phyloP scores from a whole-genome alignment of 2,888 invertebrate genomes.

The Lochmaea crataegi region DNA sequence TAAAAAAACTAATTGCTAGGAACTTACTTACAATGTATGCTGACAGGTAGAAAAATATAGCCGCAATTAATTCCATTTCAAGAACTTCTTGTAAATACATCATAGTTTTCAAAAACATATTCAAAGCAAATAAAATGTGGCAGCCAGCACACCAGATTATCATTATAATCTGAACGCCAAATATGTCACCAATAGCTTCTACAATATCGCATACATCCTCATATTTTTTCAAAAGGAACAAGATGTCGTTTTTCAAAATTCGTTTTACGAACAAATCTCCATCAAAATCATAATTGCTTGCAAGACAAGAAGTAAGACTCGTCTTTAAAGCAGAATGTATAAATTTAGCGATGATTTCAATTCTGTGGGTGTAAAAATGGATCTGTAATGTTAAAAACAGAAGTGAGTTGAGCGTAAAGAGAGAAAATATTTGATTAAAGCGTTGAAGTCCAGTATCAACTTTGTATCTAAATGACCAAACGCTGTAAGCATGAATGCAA shows the following conservation, averaged over 20 bases:
- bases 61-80: background rate
- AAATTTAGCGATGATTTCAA: background rate
- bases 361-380: slow-evolving; percentile 6
- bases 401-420: background rate
- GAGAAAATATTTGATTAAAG: background rate
- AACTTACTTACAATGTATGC: background rate
- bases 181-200: slow-evolving; percentile 37
- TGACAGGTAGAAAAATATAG: background rate
- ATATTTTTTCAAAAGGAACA: slow-evolving; percentile 39
- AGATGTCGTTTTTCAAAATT: slow-evolving; percentile 6
- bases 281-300: background rate
- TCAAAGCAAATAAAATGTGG: background rate
- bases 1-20: too few relatives aligned
- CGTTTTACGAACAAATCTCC: background rate
- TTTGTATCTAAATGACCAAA: background rate
- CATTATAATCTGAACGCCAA: slow-evolving; percentile 48
- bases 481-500: background rate
- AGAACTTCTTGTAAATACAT: background rate
- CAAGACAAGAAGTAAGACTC: background rate
- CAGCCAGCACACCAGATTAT: slow-evolving; percentile 9
- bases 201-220: slow-evolving; percentile 39
- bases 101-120: slow-evolving; percentile 8
- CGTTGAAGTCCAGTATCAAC: background rate
- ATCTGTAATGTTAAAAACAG: background rate
- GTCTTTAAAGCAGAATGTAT: background rate